Percentiles rank a stretch among this genome's conserved stretches.
phyloP scores from a whole-genome alignment of 2,113 vertebrate genomes.

The Sander lucioperca region DNA sequence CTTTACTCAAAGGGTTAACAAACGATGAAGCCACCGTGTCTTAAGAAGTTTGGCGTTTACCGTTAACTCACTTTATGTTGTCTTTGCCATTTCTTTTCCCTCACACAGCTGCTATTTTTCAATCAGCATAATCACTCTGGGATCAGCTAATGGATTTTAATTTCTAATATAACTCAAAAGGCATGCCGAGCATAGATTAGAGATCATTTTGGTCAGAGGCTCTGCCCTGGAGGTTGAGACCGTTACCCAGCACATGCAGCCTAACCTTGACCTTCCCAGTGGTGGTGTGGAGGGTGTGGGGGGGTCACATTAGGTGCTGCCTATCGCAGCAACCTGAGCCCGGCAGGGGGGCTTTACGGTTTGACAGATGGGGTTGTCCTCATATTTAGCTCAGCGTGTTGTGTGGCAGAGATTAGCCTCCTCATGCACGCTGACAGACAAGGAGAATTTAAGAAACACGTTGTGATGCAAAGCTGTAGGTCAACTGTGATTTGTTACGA shows the following conservation, averaged over 20 bases:
- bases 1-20: no score
- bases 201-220: background rate
- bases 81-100: no score
- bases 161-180: background rate
- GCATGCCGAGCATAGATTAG: background rate
- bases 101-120: no score
- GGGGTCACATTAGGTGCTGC: constrained; percentile 15
- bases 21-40: no score
- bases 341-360: constrained; percentile 39
- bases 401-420: constrained; percentile 41
- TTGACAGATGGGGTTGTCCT: constrained; percentile 56
- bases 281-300: background rate
- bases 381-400: constrained; percentile 55
- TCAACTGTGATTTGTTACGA: background rate
- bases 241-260: constrained; percentile 29
- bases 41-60: no score
- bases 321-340: constrained; percentile 46
- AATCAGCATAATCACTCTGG: no score
- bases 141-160: background rate
- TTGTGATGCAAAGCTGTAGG: background rate
- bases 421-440: constrained; percentile 31
- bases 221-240: background rate
- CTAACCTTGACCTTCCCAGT: constrained; percentile 50
- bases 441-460: constrained; percentile 17
- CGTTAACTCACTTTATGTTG: no score